Base-by-base conservation (phyloP, 2,797 vertebrate species). In the Lycodopsis pacificus region DNA sequence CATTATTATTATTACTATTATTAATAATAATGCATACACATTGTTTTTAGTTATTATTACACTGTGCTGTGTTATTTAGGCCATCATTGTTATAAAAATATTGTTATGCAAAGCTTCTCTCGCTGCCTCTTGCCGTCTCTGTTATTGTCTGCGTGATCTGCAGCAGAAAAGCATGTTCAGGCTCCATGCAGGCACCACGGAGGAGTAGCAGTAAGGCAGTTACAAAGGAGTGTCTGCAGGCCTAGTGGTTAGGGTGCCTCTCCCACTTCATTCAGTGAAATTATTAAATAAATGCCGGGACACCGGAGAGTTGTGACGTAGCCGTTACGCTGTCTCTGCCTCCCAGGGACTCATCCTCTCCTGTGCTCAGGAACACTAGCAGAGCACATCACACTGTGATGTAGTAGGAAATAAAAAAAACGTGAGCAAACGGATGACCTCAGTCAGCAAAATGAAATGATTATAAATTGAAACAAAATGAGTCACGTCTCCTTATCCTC, bases 271-370 rank as follows among this genome's bases (percentile, higher is more conserved):
- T 93, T 93, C 91, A 92, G 80, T 49, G 77, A 94, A 94, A 94
- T 94, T 93, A 95, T 92, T 94, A 95, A 95, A 96, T 95, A 94
- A 94, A 91, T 90, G 70, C 86, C n/a, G 94, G 94, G 94, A 94
- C 94, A 95, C 94, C 94, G 94, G 95, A 91, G 95, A 94, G 94
- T 79, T 92, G 94, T 96, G 95, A 96, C 95, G 95, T 96, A 95
- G 90, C 73, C 71, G 86, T 93, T 93, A 94, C 94, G 94, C 89
- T 80, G 90, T 69, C 79, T 88, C 80, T 93, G 93, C 91, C 91
- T 92, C 90, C 86, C 90, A 91, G 92, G 91, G 90, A 88, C 80
- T 80, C 79, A 49, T 81, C 88, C 82, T 81, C 87, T 83, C 80
- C 68, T 80, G 73, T 51, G 88, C 85, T 73, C 91, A 79, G 78